Base-by-base conservation (phyloP, 1,140 invertebrate genomes). In the Drosophila lacertosa region DNA sequence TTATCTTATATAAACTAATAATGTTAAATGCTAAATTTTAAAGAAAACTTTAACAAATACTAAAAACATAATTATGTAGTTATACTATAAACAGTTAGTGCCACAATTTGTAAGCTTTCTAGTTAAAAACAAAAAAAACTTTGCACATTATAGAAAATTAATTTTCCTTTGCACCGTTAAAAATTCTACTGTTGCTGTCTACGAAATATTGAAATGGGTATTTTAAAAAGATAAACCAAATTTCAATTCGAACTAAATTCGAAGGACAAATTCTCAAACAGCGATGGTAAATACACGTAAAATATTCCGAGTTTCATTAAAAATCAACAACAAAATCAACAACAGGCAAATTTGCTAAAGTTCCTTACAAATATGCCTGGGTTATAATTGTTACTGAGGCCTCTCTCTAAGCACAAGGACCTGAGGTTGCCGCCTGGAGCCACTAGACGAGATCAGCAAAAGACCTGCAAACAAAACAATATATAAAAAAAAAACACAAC, bases 201-300 rank as follows among this genome's bases (percentile, higher is more conserved):
- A 60, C 39, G 15, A 18, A 71, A 42, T 39, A 37, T 37, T 37
- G 15, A 13, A 29, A 70, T 55, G 51, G 75, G 79, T 83, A 84
- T 79, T 75, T 62, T 32, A 84, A 86, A 76, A 86, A 84, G 81
- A 84, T 80, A 80, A 29, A 54, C 15, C 2, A 15, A 40, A 39
- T 11, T 40, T 16, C 11, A n/a, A 35, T 42, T 42, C 40, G 33
- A 53, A 53, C 58, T 5, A 13, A 65, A 39, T 59, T 55, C 32
- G 16, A 39, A 54, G 60, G 54, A 29, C 40, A 60, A 60, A 39
- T 73, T 66, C 32, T 58, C 26, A 59, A 88, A 82, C 82, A 88
- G 78, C 83, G 82, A 88, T 88, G 82, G 82, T 72, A 88, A 82
- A 88, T 88, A 88, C 82, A 88, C 82, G 82, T 88, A 88, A 88